Conservation (phyloP, 2,888 invertebrate genomes). For the Slavum lentiscoides region DNA sequence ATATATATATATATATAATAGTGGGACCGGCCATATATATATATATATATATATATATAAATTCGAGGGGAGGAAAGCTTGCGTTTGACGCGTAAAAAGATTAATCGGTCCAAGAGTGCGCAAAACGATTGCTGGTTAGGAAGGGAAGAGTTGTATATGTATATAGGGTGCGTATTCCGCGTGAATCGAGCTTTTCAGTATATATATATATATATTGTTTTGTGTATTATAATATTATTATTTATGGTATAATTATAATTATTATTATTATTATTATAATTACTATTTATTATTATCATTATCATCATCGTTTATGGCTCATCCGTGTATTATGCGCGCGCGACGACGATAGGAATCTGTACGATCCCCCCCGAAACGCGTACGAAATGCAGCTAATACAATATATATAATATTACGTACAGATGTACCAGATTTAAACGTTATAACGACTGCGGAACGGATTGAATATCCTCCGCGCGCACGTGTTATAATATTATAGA, state of each 20-base stretch:
- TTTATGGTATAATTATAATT: background rate
- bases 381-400: too few relatives aligned
- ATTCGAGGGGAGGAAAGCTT: conserved; percentile 9
- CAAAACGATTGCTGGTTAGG: conserved; percentile 8
- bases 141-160: background rate
- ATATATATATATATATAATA: background rate
- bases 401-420: background rate
- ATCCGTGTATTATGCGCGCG: background rate
- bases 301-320: background rate
- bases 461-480: too few relatives aligned
- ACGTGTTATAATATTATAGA: too few relatives aligned
- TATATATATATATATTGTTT: too few relatives aligned
- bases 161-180: background rate
- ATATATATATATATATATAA: background rate
- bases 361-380: too few relatives aligned
- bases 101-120: conserved; percentile 11
- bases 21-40: background rate
- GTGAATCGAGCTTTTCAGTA: too few relatives aligned
- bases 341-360: background rate
- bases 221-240: too few relatives aligned
- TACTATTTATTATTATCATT: background rate
- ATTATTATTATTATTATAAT: background rate
- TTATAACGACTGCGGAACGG: background rate
- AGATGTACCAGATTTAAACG: background rate
- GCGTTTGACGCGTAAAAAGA: conserved; percentile 47